A percentile compares a stretch with the other conserved stretches of the same genome.
These are phyloP conservation scores for Stylophora pistillata DNA, from an alignment of 64 coral and sea anemone genomes.

Conservation along the genomic window DNA sequence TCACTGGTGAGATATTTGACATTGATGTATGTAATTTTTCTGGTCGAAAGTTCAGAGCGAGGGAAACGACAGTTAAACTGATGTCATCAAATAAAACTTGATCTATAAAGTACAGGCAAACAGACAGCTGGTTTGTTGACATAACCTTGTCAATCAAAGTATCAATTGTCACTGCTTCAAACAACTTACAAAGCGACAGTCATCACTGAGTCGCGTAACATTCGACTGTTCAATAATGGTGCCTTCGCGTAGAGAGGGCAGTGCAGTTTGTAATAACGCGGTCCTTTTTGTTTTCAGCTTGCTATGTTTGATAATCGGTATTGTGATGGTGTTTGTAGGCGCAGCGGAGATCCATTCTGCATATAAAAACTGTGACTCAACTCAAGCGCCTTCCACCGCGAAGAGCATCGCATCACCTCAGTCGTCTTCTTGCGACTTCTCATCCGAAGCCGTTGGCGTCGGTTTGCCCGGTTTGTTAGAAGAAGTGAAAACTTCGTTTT, in stretches of 20 bases:
- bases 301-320: slow-evolving; percentile 1
- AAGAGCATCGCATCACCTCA: not conserved
- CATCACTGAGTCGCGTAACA: too few relatives aligned
- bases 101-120: too few relatives aligned
- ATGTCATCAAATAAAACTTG: too few relatives aligned
- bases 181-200: too few relatives aligned
- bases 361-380: not conserved
- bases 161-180: too few relatives aligned
- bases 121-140: too few relatives aligned
- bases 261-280: not conserved
- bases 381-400: not conserved
- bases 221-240: not conserved
- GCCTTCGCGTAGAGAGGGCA: not conserved
- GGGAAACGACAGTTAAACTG: too few relatives aligned
- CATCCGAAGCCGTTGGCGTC: slow-evolving; percentile 39
- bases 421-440: not conserved
- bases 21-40: too few relatives aligned
- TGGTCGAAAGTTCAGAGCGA: too few relatives aligned
- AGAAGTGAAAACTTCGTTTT: slow-evolving; percentile 26
- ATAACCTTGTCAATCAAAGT: too few relatives aligned
- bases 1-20: too few relatives aligned
- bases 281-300: not conserved
- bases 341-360: not conserved
- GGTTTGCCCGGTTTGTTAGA: slow-evolving; percentile 34
- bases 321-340: slow-evolving; percentile 34